These are phyloP conservation scores for Hemicrepidius hirtus DNA, from an alignment of 2,888 invertebrate species.

Conservation along the genomic window DNA sequence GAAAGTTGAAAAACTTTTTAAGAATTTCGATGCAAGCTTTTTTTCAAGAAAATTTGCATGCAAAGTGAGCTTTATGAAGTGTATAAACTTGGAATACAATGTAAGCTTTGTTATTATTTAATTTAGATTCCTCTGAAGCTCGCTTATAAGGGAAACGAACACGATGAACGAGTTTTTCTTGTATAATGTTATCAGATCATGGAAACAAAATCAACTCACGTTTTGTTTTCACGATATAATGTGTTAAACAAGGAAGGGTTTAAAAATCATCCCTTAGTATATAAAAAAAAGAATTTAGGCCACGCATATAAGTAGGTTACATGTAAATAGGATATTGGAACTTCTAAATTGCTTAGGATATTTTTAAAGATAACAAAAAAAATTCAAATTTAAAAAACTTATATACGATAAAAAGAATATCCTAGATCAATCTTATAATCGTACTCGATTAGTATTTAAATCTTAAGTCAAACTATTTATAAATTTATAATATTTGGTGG, in stretches of 20 bases:
- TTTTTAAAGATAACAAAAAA: too few species aligned
- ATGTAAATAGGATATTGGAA: too few species aligned
- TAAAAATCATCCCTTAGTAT: neutral
- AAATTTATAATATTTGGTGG: too few species aligned
- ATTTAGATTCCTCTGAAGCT: slow-evolving; percentile 14
- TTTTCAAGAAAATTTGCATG: slow-evolving; percentile 18
- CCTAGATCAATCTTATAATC: too few species aligned
- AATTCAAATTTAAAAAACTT: too few species aligned
- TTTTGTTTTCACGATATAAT: neutral
- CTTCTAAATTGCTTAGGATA: too few species aligned
- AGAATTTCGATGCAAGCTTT: neutral
- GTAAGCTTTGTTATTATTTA: slow-evolving; percentile 26
- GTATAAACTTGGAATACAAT: slow-evolving; percentile 11
- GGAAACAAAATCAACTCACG: neutral
- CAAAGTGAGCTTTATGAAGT: slow-evolving; percentile 18
- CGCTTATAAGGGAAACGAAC: slow-evolving; percentile 2
- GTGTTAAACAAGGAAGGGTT: neutral
- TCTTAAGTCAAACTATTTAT: too few species aligned
- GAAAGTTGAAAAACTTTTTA: too few species aligned
- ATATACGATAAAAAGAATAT: too few species aligned
- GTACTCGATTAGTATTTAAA: too few species aligned
- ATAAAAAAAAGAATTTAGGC: too few species aligned
- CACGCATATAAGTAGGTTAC: too few species aligned
- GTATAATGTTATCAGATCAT: slow-evolving; percentile 17
- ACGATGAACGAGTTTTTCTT: slow-evolving; percentile 6